Conservation (phyloP, 2,797 vertebrate genomes). For the Hypotaenidia philippensis region DNA sequence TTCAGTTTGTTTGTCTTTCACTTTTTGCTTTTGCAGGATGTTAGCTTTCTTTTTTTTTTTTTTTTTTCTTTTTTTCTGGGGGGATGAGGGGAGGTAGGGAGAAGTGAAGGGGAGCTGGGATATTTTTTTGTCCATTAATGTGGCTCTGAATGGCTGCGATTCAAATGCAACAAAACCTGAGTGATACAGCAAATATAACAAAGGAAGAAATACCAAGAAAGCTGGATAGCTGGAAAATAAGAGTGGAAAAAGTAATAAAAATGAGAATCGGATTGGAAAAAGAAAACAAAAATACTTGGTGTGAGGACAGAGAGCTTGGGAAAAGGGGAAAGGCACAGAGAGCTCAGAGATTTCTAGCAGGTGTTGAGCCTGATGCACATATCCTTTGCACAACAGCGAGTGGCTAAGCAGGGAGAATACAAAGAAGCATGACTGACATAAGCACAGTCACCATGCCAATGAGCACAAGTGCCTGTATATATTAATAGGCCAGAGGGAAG, state of each 20-base stretch:
- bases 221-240: not conserved
- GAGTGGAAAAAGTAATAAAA: not conserved
- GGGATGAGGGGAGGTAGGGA: not conserved
- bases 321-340: not conserved
- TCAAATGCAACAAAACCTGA: not conserved
- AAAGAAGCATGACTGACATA: slow-evolving; percentile 72
- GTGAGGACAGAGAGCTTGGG: not conserved
- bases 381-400: slow-evolving; percentile 63
- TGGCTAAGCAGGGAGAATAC: slow-evolving; percentile 69
- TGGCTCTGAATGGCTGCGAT: not conserved
- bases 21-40: not conserved
- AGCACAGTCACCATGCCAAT: slow-evolving; percentile 75
- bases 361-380: slow-evolving; percentile 51
- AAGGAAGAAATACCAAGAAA: not conserved
- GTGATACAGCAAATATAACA: not conserved
- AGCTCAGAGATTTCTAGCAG: slow-evolving; percentile 51
- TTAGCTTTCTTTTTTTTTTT: too few relatives aligned
- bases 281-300: not conserved
- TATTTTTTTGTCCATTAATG: not conserved
- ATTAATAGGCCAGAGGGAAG: slow-evolving; percentile 58
- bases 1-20: not conserved
- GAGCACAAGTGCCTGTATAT: slow-evolving; percentile 67
- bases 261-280: not conserved
- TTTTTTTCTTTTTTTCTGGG: not conserved
- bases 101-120: not conserved